phyloP scores from a whole-genome alignment of 1,140 invertebrate species.

The Drosophila kikkawai region DNA sequence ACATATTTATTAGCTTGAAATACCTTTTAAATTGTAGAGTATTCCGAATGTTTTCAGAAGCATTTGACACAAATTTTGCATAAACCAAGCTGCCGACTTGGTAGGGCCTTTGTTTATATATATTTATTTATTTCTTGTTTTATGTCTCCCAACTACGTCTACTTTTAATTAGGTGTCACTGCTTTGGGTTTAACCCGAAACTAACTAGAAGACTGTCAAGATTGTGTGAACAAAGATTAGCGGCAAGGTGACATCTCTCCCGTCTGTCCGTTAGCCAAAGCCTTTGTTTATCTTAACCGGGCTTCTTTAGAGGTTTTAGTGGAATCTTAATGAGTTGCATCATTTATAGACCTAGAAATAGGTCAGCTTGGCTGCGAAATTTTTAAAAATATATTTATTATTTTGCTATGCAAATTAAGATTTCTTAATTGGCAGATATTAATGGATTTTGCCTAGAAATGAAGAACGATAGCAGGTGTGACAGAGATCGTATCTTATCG shows the following conservation, averaged over 20 bases:
- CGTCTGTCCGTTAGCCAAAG: conserved; percentile 54
- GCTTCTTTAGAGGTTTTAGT: conserved; percentile 12
- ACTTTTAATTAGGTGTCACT: conserved; percentile 59
- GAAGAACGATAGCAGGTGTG: conserved; percentile 1
- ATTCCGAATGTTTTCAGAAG: background rate
- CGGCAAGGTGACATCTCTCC: conserved; percentile 51
- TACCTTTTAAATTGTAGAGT: background rate
- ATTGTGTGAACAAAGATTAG: conserved; percentile 65
- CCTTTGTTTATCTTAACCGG: conserved; percentile 56
- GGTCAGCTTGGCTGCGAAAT: conserved; percentile 28
- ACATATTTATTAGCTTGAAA: background rate
- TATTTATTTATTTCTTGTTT: conserved; percentile 6
- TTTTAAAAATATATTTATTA: conserved; percentile 9
- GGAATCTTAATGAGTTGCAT: conserved; percentile 62
- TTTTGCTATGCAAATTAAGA: background rate
- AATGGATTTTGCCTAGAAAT: background rate
- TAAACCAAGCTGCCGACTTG: conserved; percentile 3
- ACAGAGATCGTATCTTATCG: background rate
- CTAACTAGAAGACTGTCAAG: conserved; percentile 46
- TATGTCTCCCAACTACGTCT: conserved; percentile 2
- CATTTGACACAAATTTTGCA: conserved; percentile 8
- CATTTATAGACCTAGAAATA: conserved; percentile 43
- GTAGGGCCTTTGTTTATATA: conserved; percentile 5
- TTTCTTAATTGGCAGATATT: background rate
- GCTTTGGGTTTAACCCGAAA: conserved; percentile 12